Percentiles rank a stretch among this genome's conserved stretches.
These are phyloP conservation scores for Silurus glanis DNA, from an alignment of 2,113 vertebrate species.

Conservation along the genomic window DNA sequence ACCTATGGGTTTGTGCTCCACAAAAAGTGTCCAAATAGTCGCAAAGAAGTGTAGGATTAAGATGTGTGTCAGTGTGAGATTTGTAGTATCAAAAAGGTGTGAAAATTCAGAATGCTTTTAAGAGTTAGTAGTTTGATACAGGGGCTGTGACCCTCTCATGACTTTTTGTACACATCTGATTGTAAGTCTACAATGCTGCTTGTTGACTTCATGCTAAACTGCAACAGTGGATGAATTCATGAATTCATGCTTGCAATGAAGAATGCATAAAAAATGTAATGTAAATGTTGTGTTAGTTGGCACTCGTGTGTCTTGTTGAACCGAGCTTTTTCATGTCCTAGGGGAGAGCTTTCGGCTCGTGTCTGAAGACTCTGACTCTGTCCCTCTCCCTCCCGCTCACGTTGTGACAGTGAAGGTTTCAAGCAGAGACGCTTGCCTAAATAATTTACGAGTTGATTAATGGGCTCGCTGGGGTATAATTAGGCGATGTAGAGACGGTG, in stretches of 20 bases:
- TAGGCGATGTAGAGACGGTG: slow-evolving; percentile 84
- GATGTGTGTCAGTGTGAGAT: not conserved
- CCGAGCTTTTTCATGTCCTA: slow-evolving; percentile 40
- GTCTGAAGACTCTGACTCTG: slow-evolving; percentile 44
- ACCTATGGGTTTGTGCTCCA: not conserved
- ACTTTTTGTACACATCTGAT: not conserved
- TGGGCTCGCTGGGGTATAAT: slow-evolving; percentile 90
- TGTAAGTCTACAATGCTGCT: slow-evolving; percentile 4
- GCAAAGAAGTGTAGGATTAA: slow-evolving; percentile 25
- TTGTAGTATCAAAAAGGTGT: slow-evolving; percentile 8
- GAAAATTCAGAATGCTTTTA: slow-evolving; percentile 27
- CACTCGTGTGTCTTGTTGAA: slow-evolving; percentile 54
- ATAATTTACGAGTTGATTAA: slow-evolving; percentile 93
- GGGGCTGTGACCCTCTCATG: not conserved
- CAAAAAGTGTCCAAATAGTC: not conserved
- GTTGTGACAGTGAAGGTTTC: slow-evolving; percentile 75
- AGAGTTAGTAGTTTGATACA: slow-evolving; percentile 17
- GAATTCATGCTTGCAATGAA: slow-evolving; percentile 43
- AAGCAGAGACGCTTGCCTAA: slow-evolving; percentile 81
- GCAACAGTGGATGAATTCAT: slow-evolving; percentile 29
- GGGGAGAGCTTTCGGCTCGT: slow-evolving; percentile 45
- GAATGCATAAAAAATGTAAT: slow-evolving; percentile 51
- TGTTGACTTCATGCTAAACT: slow-evolving; percentile 33
- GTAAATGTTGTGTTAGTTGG: slow-evolving; percentile 55
- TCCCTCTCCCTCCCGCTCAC: slow-evolving; percentile 16